Base-by-base conservation (phyloP, 2,888 invertebrate species). In the Marronus borbonicus region DNA sequence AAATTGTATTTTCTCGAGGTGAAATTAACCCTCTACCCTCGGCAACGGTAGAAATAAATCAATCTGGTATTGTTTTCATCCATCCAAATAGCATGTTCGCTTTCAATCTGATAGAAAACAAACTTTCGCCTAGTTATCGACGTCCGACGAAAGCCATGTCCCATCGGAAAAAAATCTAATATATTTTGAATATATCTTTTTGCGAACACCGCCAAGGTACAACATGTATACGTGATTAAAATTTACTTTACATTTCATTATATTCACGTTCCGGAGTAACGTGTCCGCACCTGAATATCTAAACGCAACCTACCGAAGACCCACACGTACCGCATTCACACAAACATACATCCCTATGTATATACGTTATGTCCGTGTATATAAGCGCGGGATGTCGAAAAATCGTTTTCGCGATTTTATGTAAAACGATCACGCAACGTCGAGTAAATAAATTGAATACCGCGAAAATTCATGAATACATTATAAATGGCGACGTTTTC, bases 331-430 rank as follows among this genome's bases (percentile, higher is more conserved):
- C 28, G 12, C 62, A 28, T n/a, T 28, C 24, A 62, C 28, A 62
- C 28, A 62, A 62, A 28, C 14, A 62, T 28, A 28, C 31, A 8
- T 44, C 2, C 44, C 8, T 7, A 17, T 17, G 55, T 55, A 55
- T 55, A 20, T 55, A 8, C 55, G 7, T 55, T 55, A 44, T 44
- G 44, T 20, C 55, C n/a, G n/a, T 28, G 28, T 60, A 28, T 60
- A 68, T 68, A 68, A 44, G 44, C 55, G 3, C 20, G 20, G 55
- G 17, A 58, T 68, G 50, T 68, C 50, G 68, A 39, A 68, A 68
- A 68, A 68, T 68, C 68, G 68, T 68, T 68, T 68, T 68, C 68
- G 28, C 68, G 68, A 68, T 68, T 68, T 68, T 68, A 68, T 68
- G 68, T 52, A 68, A 68, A 68, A 68, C 50, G 50, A 68, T 68